A percentile compares a stretch with the other conserved stretches of the same genome.
Conservation (phyloP, 2,113 vertebrate species). For the Anoura caudifer region DNA sequence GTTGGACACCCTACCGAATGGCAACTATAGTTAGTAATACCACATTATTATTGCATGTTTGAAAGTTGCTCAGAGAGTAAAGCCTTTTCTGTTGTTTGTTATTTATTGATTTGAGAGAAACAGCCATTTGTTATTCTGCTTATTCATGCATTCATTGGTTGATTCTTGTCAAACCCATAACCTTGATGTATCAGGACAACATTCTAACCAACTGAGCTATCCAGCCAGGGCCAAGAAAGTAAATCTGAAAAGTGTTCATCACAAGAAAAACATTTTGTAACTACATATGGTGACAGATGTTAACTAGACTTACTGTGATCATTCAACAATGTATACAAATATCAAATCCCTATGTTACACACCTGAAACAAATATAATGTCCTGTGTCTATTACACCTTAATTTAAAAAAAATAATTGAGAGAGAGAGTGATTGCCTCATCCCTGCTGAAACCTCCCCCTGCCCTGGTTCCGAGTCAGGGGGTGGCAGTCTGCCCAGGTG, state of each 20-base stretch:
- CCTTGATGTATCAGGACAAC: too few relatives aligned
- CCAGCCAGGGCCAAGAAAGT: too few relatives aligned
- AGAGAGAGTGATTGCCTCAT: not conserved
- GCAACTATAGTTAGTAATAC: too few relatives aligned
- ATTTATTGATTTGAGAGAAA: too few relatives aligned
- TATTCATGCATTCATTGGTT: too few relatives aligned
- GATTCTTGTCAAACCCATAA: too few relatives aligned
- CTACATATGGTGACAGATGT: not conserved
- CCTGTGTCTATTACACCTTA: not conserved
- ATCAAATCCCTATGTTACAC: not conserved
- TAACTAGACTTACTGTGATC: not conserved
- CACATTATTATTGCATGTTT: too few relatives aligned
- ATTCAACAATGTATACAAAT: not conserved
- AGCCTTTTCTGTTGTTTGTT: not conserved
- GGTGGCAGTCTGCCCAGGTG: not conserved
- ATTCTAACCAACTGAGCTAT: too few relatives aligned
- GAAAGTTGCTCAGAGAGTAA: not conserved
- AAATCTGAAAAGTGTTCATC: not conserved
- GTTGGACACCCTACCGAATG: not conserved
- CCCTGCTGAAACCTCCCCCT: not conserved
- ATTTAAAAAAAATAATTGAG: not conserved
- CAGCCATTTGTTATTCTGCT: too few relatives aligned
- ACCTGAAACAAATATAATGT: not conserved
- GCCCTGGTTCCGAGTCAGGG: not conserved
- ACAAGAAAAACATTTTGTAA: not conserved